phyloP scores from a whole-genome alignment of 2,113 vertebrate genomes.

The Fulmarus glacialis region DNA sequence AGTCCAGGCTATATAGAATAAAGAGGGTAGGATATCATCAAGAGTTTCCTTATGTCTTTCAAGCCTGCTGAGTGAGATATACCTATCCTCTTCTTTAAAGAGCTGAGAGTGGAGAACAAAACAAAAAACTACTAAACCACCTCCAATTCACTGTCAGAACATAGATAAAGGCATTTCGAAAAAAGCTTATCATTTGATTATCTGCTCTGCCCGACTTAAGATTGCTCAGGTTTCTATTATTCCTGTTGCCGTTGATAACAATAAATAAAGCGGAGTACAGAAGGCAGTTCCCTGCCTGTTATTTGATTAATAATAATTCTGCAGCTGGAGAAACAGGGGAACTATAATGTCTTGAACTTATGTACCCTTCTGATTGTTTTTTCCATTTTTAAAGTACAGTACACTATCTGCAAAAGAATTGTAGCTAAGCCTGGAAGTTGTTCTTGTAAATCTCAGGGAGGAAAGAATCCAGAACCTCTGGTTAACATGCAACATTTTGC shows the following conservation, averaged over 20 bases:
- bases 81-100: not conserved
- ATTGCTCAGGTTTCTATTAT: not conserved
- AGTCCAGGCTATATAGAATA: not conserved
- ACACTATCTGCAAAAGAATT: not conserved
- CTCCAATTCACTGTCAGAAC: not conserved
- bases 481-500: not conserved
- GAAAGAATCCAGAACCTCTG: not conserved
- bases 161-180: not conserved
- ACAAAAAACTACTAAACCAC: accelerated
- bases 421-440: not conserved
- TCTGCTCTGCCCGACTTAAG: not conserved
- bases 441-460: not conserved
- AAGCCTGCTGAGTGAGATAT: not conserved
- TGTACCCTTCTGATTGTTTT: not conserved
- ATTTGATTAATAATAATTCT: not conserved
- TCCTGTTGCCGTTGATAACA: not conserved
- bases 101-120: not conserved
- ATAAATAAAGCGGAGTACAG: not conserved
- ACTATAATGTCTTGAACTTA: not conserved
- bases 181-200: not conserved
- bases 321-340: not conserved
- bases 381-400: not conserved
- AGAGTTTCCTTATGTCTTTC: not conserved
- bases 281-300: not conserved
- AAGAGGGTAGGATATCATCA: not conserved